Conservation (phyloP, 1,140 invertebrate species). For the Prorops nasuta region DNA sequence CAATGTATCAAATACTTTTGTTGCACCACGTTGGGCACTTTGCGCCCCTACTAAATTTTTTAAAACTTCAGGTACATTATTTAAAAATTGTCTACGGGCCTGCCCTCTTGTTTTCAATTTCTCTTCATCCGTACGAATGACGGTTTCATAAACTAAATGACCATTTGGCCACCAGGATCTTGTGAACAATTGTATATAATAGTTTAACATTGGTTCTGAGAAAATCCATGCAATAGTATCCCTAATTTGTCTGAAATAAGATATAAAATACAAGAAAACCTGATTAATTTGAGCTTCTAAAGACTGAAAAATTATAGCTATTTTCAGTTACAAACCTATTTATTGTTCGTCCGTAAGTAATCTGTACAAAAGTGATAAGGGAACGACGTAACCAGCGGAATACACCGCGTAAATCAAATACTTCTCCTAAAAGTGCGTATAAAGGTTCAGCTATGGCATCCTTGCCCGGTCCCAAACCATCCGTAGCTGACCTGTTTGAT, state of each 20-base stretch:
- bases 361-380: conserved; percentile 88
- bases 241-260: conserved; percentile 72
- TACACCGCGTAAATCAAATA: conserved; percentile 85
- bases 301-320: conserved; percentile 2
- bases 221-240: conserved; percentile 85
- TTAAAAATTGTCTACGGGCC: conserved; percentile 67
- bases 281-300: conserved; percentile 1
- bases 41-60: conserved; percentile 82
- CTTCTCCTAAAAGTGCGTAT: conserved; percentile 80
- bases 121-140: conserved; percentile 64
- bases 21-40: conserved; percentile 77
- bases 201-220: conserved; percentile 86
- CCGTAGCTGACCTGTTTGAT: conserved; percentile 38
- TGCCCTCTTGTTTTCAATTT: conserved; percentile 66
- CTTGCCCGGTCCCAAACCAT: conserved; percentile 63
- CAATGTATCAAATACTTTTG: conserved; percentile 83
- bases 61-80: conserved; percentile 76
- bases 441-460: conserved; percentile 87
- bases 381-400: conserved; percentile 84
- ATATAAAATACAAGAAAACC: neutral
- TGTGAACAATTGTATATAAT: conserved; percentile 78
- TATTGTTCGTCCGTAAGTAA: conserved; percentile 87
- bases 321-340: conserved; percentile 63
- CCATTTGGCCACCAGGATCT: conserved; percentile 89
- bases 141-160: conserved; percentile 60